These are phyloP conservation scores for Synanthedon formicaeformis DNA, from an alignment of 2,888 invertebrate species.

Conservation along the genomic window DNA sequence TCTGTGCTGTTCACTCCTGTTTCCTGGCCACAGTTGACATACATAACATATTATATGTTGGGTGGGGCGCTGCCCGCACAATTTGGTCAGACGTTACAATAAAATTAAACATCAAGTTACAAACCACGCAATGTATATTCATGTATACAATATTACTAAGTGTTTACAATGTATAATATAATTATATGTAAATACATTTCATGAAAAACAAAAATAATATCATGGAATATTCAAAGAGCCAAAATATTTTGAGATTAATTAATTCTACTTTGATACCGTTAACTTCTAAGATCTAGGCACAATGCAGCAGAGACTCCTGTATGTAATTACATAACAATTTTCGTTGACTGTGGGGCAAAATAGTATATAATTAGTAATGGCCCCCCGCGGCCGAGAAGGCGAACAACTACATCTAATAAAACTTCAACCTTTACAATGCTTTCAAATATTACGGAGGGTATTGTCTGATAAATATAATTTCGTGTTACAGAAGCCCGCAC, in stretches of 20 bases:
- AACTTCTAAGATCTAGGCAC: constrained; percentile 72
- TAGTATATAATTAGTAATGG: constrained; percentile 22
- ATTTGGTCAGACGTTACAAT: constrained; percentile 64
- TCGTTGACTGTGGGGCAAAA: constrained; percentile 68
- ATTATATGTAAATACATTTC: constrained; percentile 63
- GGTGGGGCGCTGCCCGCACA: constrained; percentile 28
- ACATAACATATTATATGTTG: no score
- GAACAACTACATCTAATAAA: constrained; percentile 64
- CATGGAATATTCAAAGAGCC: constrained; percentile 71
- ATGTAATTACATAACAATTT: constrained; percentile 65
- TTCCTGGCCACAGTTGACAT: constrained; percentile 66
- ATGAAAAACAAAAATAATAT: constrained; percentile 68
- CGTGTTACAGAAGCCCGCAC: constrained; percentile 51
- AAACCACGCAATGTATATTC: constrained; percentile 70
- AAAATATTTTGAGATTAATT: constrained; percentile 64
- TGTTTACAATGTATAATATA: constrained; percentile 58
- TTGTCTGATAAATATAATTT: constrained; percentile 68
- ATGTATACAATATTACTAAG: constrained; percentile 68
- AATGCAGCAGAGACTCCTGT: constrained; percentile 72
- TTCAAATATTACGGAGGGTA: constrained; percentile 65
- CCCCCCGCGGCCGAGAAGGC: constrained; percentile 50
- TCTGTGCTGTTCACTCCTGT: constrained; percentile 60
- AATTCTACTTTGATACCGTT: constrained; percentile 70
- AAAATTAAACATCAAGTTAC: constrained; percentile 66
- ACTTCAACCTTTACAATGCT: constrained; percentile 51